Conservation (phyloP, 2,113 vertebrate genomes). For the Potamarius usumacintae region DNA sequence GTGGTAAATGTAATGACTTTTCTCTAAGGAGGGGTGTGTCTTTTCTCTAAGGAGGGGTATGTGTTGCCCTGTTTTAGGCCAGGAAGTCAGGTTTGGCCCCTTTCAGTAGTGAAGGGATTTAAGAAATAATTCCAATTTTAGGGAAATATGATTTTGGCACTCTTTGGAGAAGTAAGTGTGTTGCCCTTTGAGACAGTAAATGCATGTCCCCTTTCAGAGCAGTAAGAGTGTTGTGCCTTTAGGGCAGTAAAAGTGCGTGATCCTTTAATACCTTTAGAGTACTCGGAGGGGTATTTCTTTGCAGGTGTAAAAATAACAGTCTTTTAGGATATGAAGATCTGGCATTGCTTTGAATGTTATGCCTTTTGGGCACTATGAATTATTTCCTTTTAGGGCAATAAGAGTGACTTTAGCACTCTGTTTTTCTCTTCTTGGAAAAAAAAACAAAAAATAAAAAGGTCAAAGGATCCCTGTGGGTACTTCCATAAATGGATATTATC, state of each 20-base stretch:
- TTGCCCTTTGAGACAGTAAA: background rate
- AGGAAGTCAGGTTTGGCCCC: background rate
- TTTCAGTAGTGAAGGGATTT: background rate
- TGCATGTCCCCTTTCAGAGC: background rate
- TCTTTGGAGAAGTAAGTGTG: background rate
- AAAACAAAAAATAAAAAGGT: background rate
- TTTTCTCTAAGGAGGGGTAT: background rate
- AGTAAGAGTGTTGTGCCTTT: background rate
- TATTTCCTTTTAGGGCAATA: background rate
- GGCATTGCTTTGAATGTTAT: background rate
- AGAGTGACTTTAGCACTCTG: background rate
- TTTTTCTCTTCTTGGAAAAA: background rate
- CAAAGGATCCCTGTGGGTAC: background rate
- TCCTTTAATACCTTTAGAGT: background rate
- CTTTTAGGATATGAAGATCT: background rate
- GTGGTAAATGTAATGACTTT: background rate
- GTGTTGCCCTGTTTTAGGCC: background rate
- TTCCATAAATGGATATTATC: conserved; percentile 11
- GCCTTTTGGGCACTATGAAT: background rate
- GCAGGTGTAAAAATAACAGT: background rate
- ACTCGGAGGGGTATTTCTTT: background rate
- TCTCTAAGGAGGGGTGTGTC: background rate
- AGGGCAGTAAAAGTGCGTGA: background rate
- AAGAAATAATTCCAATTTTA: too few relatives aligned
- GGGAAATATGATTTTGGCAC: background rate